A percentile compares a stretch with the other conserved stretches of the same genome.
These are phyloP conservation scores for Pseudonaja textilis DNA, from an alignment of 2,113 vertebrate genomes.

Conservation along the genomic window DNA sequence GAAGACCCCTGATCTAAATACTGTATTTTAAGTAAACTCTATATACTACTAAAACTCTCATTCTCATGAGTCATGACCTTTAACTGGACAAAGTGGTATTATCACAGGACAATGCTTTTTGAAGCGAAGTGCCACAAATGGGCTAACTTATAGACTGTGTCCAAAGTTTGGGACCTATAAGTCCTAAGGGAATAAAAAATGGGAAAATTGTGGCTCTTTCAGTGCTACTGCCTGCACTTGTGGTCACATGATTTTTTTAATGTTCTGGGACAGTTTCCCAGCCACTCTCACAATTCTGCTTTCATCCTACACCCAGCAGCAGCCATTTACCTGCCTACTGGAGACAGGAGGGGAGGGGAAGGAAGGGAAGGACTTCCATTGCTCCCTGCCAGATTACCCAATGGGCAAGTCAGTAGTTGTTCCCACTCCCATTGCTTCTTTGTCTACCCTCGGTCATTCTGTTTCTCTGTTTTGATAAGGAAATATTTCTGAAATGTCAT, in stretches of 20 bases:
- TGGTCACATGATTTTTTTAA: neutral
- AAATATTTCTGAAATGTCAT: neutral
- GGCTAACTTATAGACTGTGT: neutral
- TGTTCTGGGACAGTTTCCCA: neutral
- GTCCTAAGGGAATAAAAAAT: neutral
- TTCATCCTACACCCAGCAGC: neutral
- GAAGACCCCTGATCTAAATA: neutral
- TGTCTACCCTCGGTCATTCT: neutral
- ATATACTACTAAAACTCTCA: neutral
- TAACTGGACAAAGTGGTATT: neutral
- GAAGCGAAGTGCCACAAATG: neutral
- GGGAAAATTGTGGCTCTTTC: neutral
- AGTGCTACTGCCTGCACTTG: neutral
- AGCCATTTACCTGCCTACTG: neutral
- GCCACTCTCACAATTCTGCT: neutral
- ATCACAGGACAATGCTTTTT: neutral
- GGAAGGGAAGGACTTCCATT: neutral
- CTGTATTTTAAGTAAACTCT: neutral
- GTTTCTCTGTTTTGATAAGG: neutral
- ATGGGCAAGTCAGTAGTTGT: neutral
- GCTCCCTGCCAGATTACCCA: neutral
- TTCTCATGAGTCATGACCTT: neutral
- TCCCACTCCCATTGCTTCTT: neutral
- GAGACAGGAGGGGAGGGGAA: neutral
- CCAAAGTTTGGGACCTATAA: neutral